phyloP scores from a whole-genome alignment of 2,888 invertebrate genomes.

The Oasisia sp. region DNA sequence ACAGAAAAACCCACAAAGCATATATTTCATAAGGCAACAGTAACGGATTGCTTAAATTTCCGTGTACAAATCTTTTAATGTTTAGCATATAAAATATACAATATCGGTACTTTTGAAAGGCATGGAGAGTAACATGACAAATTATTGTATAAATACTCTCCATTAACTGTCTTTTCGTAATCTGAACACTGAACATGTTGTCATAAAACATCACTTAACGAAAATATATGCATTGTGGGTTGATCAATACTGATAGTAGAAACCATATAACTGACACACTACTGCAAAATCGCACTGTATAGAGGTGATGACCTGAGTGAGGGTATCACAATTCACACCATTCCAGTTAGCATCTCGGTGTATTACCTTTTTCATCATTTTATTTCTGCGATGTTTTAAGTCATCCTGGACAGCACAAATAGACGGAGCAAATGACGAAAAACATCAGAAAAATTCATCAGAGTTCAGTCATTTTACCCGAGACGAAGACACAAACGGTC shows the following conservation, averaged over 20 bases:
- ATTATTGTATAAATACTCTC: neutral
- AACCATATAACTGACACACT: neutral
- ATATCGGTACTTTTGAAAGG: neutral
- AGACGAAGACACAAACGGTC: neutral
- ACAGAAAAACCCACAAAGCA: neutral
- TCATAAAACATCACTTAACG: neutral
- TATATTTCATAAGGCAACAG: neutral
- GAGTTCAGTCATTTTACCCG: neutral
- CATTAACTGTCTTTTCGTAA: neutral
- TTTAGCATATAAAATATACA: neutral
- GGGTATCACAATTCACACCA: neutral
- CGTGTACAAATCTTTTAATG: neutral
- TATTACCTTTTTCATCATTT: conserved; percentile 13
- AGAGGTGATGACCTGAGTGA: neutral
- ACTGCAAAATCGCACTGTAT: neutral
- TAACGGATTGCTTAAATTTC: neutral
- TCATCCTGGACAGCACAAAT: neutral
- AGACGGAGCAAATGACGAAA: neutral
- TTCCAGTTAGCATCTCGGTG: neutral
- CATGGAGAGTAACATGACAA: neutral
- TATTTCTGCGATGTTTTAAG: conserved; percentile 13
- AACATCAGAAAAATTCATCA: neutral
- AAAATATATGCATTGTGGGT: neutral
- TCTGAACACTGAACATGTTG: neutral
- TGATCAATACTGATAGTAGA: neutral